Evolutionary conservation across 1,140 invertebrate genomes (phyloP).

Genomic region (Anoplolepis gracilipes): DNA sequence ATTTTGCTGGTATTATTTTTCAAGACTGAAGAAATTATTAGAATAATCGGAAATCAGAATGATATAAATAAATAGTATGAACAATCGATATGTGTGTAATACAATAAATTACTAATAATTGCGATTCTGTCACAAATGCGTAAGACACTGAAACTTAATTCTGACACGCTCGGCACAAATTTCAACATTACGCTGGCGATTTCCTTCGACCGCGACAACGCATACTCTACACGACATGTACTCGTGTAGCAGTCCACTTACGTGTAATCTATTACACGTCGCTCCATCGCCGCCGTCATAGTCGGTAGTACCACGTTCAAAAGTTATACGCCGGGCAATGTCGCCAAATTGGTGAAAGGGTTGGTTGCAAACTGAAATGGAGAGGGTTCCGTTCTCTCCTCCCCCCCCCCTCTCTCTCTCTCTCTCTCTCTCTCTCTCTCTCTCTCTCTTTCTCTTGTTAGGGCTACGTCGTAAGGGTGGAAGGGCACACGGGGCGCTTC

Average conservation of each 20-base stretch:
- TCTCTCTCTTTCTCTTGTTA: not conserved
- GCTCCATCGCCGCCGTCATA: conserved; percentile 49
- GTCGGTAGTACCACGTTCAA: conserved; percentile 65
- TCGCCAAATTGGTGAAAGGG: conserved; percentile 81
- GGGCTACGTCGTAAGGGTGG: conserved; percentile 68
- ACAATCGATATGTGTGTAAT: not conserved
- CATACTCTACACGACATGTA: conserved; percentile 36
- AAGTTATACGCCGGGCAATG: conserved; percentile 73
- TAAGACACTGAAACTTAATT: not conserved
- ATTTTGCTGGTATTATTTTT: not conserved
- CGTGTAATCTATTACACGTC: conserved; percentile 60
- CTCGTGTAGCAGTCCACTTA: conserved; percentile 54
- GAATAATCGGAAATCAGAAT: not conserved
- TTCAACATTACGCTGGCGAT: conserved; percentile 21
- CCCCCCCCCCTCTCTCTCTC: too few relatives aligned
- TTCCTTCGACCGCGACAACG: conserved; percentile 31
- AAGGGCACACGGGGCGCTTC: conserved; percentile 76
- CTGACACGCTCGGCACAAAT: conserved; percentile 26
- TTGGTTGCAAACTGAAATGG: conserved; percentile 77
- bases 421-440: not conserved
- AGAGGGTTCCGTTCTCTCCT: conserved; percentile 69
- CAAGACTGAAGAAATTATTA: not conserved
- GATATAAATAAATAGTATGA: not conserved
- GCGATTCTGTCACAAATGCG: not conserved
- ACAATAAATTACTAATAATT: not conserved